Percentiles rank a stretch among this genome's conserved stretches.
These are phyloP conservation scores for Anoplopoma fimbria DNA, from an alignment of 2,113 vertebrate genomes.

Conservation along the genomic window DNA sequence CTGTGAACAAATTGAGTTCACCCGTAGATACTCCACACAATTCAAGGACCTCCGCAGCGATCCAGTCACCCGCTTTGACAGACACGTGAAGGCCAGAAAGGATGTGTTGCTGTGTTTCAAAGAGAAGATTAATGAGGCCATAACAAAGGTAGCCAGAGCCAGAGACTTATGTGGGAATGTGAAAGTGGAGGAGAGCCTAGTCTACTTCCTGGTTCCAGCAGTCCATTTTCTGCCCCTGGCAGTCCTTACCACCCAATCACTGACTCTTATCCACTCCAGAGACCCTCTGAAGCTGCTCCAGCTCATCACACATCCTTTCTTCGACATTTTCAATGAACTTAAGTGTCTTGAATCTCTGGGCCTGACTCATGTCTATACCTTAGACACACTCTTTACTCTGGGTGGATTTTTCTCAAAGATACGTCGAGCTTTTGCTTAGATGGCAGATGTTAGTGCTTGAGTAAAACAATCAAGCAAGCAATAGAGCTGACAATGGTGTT, in stretches of 20 bases:
- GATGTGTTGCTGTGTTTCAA: slow-evolving; percentile 17
- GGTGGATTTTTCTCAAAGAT: slow-evolving; percentile 40
- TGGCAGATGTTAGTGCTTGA: neutral
- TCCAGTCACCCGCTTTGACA: slow-evolving; percentile 7
- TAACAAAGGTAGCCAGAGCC: slow-evolving; percentile 10
- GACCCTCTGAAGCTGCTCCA: neutral
- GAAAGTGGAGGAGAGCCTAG: neutral
- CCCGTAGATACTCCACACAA: neutral
- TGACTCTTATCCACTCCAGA: neutral
- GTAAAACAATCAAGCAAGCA: neutral
- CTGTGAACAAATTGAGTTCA: slow-evolving; percentile 18
- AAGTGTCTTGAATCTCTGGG: slow-evolving; percentile 50
- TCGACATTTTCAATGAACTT: slow-evolving; percentile 28
- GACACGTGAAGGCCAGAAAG: neutral
- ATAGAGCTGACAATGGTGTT: neutral
- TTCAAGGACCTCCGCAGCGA: rapidly evolving
- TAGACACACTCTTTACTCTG: slow-evolving; percentile 26
- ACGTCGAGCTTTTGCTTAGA: neutral
- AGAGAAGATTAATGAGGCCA: slow-evolving; percentile 45
- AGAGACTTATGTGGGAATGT: slow-evolving; percentile 18
- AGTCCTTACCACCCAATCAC: rapidly evolving
- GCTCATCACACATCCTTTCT: neutral
- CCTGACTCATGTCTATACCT: slow-evolving; percentile 49
- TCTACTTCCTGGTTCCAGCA: slow-evolving; percentile 1
- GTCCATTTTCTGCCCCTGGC: rapidly evolving